These are phyloP conservation scores for Apostichopus japonicus DNA, from an alignment of 35 echinoderm and acorn worm species.

Conservation along the genomic window DNA sequence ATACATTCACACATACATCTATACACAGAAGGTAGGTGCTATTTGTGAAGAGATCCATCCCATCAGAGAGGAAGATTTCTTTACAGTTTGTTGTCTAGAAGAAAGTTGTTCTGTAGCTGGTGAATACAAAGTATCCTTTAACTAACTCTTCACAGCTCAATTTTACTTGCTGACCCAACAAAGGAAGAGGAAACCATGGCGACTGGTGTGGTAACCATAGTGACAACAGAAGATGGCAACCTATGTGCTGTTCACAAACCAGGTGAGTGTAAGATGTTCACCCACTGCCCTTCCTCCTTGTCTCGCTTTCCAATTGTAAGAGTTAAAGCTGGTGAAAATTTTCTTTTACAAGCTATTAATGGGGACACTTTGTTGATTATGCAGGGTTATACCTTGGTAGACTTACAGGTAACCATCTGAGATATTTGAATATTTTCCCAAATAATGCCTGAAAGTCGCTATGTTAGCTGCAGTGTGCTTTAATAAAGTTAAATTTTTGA, in stretches of 20 bases:
- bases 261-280: constrained; percentile 57
- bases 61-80: no score
- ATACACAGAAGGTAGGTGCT: no score
- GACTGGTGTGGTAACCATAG: constrained; percentile 87
- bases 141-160: constrained; percentile 51
- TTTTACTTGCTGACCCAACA: constrained; percentile 89
- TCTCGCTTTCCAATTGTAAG: not conserved
- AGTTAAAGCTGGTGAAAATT: not conserved
- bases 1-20: no score
- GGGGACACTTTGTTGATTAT: not conserved
- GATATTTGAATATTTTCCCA: not conserved
- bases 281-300: not conserved
- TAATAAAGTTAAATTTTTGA: no score
- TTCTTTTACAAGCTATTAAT: not conserved
- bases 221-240: constrained; percentile 64
- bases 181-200: constrained; percentile 89
- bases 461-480: no score
- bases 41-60: no score
- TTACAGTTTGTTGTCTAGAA: no score
- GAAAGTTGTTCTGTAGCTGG: no score
- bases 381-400: not conserved
- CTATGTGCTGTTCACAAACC: constrained; percentile 89
- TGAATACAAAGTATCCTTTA: no score
- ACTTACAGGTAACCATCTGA: not conserved
- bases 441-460: not conserved